phyloP scores from a whole-genome alignment of 2,797 vertebrate genomes.

The Nasua narica region DNA sequence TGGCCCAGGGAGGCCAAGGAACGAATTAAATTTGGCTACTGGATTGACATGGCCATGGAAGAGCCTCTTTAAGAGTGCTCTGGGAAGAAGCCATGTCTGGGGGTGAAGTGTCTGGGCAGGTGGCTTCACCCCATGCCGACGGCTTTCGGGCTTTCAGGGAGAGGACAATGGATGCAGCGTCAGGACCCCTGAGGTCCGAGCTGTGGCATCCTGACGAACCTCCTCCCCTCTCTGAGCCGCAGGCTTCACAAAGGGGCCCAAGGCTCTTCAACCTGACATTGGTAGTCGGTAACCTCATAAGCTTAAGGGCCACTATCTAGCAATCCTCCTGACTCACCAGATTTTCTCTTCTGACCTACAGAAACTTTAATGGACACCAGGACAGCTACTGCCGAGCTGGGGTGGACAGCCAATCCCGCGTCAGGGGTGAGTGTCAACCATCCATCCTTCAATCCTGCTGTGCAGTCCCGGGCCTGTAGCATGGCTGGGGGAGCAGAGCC shows the following conservation, averaged over 20 bases:
- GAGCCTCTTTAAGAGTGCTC: background rate
- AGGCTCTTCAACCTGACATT: background rate
- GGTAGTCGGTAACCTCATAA: background rate
- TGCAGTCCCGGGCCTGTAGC: background rate
- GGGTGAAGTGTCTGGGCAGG: background rate
- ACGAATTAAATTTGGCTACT: background rate
- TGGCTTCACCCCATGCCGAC: background rate
- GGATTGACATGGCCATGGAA: background rate
- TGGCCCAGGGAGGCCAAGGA: background rate
- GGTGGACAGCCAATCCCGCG: constrained; percentile 97
- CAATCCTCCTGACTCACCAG: background rate
- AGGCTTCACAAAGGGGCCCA: background rate
- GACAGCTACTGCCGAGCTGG: constrained; percentile 97
- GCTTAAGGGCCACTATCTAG: background rate
- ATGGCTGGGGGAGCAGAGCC: background rate
- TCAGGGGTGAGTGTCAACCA: constrained; percentile 91
- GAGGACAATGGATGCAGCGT: background rate
- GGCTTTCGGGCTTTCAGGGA: background rate
- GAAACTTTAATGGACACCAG: constrained; percentile 98
- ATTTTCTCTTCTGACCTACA: constrained; percentile 78
- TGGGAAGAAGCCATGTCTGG: background rate
- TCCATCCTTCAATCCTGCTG: background rate
- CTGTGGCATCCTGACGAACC: background rate
- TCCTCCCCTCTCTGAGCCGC: background rate
- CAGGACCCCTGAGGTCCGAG: background rate